Evolutionary conservation across 2,113 vertebrate species (phyloP).

Genomic region (Alexandromys fortis): DNA sequence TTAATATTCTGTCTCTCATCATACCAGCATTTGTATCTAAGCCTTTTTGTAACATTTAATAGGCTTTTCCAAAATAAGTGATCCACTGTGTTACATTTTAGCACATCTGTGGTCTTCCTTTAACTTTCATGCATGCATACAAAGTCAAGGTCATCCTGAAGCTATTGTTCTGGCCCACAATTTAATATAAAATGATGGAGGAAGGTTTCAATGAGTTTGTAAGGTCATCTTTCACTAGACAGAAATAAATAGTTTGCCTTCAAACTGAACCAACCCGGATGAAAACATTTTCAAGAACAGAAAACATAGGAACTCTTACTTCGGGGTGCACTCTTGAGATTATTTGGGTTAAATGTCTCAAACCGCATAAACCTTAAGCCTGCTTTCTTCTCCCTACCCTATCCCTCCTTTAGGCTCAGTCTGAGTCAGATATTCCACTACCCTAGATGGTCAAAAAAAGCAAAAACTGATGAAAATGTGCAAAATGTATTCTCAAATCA

Average conservation of each 20-base stretch:
- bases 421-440: background rate
- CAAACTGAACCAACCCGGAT: background rate
- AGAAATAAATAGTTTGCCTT: background rate
- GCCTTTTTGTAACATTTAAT: background rate
- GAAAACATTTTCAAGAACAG: background rate
- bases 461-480: background rate
- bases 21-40: background rate
- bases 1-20: background rate
- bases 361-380: background rate
- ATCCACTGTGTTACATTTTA: background rate
- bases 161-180: background rate
- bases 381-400: background rate
- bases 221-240: background rate
- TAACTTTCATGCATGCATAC: background rate
- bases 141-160: background rate
- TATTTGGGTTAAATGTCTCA: background rate
- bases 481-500: conserved; percentile 12
- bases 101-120: background rate
- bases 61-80: conserved; percentile 2
- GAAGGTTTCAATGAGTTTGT: background rate
- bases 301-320: background rate
- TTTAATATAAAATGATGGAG: background rate
- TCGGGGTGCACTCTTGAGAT: background rate
- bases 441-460: background rate
- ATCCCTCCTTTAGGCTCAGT: background rate